Base-by-base conservation (phyloP, 2,797 vertebrate genomes). In the Pseudochirops cupreus region DNA sequence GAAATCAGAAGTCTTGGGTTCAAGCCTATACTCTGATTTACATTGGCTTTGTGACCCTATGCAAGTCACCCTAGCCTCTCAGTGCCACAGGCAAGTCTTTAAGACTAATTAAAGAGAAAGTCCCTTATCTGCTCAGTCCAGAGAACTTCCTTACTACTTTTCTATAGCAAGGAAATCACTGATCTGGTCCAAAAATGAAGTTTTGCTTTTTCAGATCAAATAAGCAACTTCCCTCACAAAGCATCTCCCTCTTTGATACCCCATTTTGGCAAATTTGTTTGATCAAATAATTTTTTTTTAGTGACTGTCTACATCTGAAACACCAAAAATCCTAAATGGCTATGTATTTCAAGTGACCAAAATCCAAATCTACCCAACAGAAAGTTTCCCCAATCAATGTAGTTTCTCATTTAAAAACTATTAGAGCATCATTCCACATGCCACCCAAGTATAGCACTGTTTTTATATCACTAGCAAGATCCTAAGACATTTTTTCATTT, bases 361-460 rank as follows among this genome's bases (percentile, higher is more conserved):
- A 5, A 82, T 50, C 21, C 39, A 87, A 87, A 46, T 50, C 74
- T 87, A 24, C 18, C 18, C 67, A 87, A 87, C 6, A 87, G 21
- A 50, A 87, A 87, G 24, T 50, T 50, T 26, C 4, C 9, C 46
- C 39, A 46, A 50, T 7, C 74, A 87, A 50, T 21, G 4, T 46
- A 46, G 9, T 87, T 50, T 87, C 74, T 87, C 21, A 50, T 46
- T 82, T 46, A 46, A 46, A 87, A 87, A 50, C 18, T 82, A 2
- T 82, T 74, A 67, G 14, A n/a, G 33, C 62, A 67, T n/a, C 59
- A 14, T 67, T 67, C 13, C 62, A 39, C 55, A 52, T n/a, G 50
- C 55, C 91, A 95, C 39, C 92, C 93, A 46, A 10, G 92, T 56
- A 92, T 57, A 91, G 57, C n/a, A 93, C 33, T 91, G 46, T 29